phyloP scores from a whole-genome alignment of 1,140 invertebrate genomes.

The Halyomorpha halys region DNA sequence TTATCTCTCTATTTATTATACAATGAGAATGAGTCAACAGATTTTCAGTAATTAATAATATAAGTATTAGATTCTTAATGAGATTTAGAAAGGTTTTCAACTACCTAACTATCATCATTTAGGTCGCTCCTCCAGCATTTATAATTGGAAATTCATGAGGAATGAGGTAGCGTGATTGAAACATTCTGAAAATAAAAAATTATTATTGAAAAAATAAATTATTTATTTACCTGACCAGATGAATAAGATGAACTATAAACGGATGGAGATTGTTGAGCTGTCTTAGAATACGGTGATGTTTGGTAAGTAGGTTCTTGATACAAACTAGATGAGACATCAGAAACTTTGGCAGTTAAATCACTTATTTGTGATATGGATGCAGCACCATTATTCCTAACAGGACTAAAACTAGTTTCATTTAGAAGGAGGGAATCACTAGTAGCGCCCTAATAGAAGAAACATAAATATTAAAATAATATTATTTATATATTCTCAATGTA shows the following conservation, averaged over 20 bases:
- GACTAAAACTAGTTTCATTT: conserved; percentile 23
- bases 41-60: too few species aligned
- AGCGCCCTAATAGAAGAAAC: conserved; percentile 8
- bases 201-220: too few species aligned
- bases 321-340: conserved; percentile 18
- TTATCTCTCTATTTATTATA: too few species aligned
- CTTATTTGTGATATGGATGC: conserved; percentile 15
- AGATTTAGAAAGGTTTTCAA: too few species aligned
- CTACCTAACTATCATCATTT: too few species aligned
- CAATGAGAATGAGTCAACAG: too few species aligned
- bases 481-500: too few species aligned
- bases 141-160: too few species aligned
- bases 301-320: conserved; percentile 22
- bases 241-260: conserved; percentile 17
- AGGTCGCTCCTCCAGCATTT: too few species aligned
- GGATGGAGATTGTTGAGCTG: conserved; percentile 13
- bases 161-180: background rate
- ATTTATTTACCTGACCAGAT: conserved; percentile 6
- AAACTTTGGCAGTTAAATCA: conserved; percentile 16
- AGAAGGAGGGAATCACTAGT: conserved; percentile 15
- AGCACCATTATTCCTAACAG: conserved; percentile 1
- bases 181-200: background rate
- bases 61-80: too few species aligned
- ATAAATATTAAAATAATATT: background rate
- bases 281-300: conserved; percentile 8